These are phyloP conservation scores for Pelobates fuscus DNA, from an alignment of 2,113 vertebrate species.

Conservation along the genomic window DNA sequence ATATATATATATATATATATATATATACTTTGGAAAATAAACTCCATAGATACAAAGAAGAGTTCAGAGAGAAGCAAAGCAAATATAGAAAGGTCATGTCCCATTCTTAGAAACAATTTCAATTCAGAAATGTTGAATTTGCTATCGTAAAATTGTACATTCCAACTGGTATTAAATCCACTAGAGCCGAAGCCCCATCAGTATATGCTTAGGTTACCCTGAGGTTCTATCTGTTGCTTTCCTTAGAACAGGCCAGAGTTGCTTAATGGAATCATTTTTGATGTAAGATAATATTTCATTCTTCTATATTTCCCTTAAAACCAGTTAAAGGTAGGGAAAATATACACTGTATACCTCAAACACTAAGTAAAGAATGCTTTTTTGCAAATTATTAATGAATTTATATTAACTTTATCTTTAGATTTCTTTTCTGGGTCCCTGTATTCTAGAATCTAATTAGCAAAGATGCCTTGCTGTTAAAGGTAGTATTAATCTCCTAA, in stretches of 20 bases:
- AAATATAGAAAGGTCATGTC: conserved; percentile 27
- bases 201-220: conserved; percentile 9
- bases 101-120: conserved; percentile 2
- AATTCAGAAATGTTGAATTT: conserved; percentile 29
- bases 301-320: conserved; percentile 13
- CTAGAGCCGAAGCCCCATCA: background rate
- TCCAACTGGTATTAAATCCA: conserved; percentile 10
- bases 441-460: conserved; percentile 38
- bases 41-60: conserved; percentile 10
- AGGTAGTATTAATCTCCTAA: conserved; percentile 45
- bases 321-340: background rate
- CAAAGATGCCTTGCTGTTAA: conserved; percentile 47
- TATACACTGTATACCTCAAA: background rate
- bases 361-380: no score
- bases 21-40: background rate
- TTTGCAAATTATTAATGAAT: background rate
- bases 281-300: conserved; percentile 32
- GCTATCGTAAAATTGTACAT: conserved; percentile 32
- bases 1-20: background rate
- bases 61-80: conserved; percentile 7
- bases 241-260: conserved; percentile 27
- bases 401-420: background rate
- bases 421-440: conserved; percentile 46
- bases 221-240: conserved; percentile 11
- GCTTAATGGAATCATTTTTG: conserved; percentile 40